phyloP scores from a whole-genome alignment of 2,113 vertebrate species.

The Erythrolamprus reginae region DNA sequence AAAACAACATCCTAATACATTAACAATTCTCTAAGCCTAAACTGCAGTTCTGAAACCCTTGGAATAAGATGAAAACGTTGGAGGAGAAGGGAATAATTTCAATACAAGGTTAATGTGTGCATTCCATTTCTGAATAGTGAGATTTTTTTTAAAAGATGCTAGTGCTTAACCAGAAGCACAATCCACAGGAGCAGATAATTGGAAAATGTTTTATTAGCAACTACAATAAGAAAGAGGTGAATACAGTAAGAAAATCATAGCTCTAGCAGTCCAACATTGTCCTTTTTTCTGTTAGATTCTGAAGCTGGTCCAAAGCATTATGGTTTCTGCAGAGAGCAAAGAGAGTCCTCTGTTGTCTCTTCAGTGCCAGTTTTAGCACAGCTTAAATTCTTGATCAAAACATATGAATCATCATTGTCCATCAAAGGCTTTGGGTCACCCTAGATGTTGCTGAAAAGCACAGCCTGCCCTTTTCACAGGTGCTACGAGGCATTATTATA shows the following conservation, averaged over 20 bases:
- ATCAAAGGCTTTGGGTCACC: background rate
- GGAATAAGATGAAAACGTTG: too few relatives aligned
- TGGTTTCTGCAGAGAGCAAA: background rate
- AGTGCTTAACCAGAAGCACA: background rate
- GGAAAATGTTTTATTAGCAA: background rate
- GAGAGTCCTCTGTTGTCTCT: background rate
- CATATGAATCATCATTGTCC: background rate
- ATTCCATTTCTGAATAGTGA: background rate
- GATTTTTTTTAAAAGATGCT: background rate
- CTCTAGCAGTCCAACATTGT: background rate
- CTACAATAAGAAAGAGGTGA: background rate
- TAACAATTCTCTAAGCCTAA: background rate
- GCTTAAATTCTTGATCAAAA: background rate
- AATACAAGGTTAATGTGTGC: background rate
- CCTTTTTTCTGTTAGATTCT: background rate
- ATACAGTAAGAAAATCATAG: background rate
- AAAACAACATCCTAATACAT: background rate
- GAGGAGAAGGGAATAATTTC: background rate
- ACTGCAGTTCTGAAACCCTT: slow-evolving; percentile 5
- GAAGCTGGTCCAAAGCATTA: background rate
- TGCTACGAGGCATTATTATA: background rate
- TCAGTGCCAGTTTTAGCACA: background rate
- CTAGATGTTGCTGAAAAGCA: background rate
- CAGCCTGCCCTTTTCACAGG: background rate
- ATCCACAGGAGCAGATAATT: background rate